Conservation (phyloP, 2,113 vertebrate genomes). For the Tachycineta bicolor region DNA sequence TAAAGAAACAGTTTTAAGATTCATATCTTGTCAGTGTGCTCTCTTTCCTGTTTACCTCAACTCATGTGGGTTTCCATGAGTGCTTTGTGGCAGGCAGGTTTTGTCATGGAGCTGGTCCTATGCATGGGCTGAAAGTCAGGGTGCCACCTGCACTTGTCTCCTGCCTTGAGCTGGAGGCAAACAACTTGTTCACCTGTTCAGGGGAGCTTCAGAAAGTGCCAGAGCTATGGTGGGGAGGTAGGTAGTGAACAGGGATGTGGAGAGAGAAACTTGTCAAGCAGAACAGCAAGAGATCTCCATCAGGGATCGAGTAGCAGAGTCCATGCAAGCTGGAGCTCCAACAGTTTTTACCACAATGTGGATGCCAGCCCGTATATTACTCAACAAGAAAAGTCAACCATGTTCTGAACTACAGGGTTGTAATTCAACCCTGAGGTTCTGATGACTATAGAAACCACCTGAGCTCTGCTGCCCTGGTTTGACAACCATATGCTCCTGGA, state of each 20-base stretch:
- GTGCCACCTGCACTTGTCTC: background rate
- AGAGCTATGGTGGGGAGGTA: background rate
- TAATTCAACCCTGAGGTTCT: background rate
- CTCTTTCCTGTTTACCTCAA: background rate
- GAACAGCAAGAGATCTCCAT: background rate
- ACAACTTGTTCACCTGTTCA: background rate
- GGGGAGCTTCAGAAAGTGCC: background rate
- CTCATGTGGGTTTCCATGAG: background rate
- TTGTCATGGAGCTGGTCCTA: background rate
- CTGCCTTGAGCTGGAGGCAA: background rate
- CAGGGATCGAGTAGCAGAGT: rapidly evolving
- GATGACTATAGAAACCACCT: background rate
- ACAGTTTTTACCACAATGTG: background rate
- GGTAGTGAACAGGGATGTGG: background rate
- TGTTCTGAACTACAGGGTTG: background rate
- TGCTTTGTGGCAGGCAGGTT: background rate
- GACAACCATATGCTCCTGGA: background rate
- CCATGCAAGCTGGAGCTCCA: background rate
- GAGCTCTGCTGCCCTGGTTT: background rate
- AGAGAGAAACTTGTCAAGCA: background rate
- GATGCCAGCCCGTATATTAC: background rate
- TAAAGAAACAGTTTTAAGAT: background rate
- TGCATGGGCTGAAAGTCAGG: rapidly evolving
- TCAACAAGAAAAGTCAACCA: background rate
- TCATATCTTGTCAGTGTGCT: background rate